These are phyloP conservation scores for Pluvianellus socialis DNA, from an alignment of 2,113 vertebrate species.

Conservation along the genomic window DNA sequence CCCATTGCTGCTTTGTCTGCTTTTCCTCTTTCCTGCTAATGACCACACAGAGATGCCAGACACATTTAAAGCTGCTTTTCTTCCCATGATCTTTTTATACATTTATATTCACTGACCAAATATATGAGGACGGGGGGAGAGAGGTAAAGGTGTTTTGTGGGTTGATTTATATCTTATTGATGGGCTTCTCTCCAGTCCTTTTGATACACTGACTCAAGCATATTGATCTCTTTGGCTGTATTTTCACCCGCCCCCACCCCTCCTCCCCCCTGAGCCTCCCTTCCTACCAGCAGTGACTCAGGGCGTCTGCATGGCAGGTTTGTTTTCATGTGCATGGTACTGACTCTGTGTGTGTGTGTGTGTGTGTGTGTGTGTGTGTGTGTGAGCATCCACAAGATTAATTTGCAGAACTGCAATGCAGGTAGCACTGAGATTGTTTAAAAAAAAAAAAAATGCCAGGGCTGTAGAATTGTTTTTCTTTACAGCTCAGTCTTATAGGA, in stretches of 20 bases:
- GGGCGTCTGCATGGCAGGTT: background rate
- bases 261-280: background rate
- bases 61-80: background rate
- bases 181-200: background rate
- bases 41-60: background rate
- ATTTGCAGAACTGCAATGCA: slow-evolving; percentile 5
- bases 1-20: background rate
- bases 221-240: background rate
- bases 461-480: background rate
- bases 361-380: background rate
- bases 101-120: background rate
- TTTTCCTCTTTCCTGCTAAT: background rate
- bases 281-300: background rate
- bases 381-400: background rate
- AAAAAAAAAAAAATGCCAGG: background rate
- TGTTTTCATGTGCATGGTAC: background rate
- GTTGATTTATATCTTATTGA: background rate
- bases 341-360: background rate
- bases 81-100: background rate
- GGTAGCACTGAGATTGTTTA: background rate
- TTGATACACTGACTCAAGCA: background rate
- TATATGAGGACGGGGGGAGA: background rate
- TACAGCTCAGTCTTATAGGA: background rate
- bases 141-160: background rate
- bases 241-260: background rate